These are phyloP conservation scores for Lerema accius DNA, from an alignment of 1,140 invertebrate species.

Conservation along the genomic window DNA sequence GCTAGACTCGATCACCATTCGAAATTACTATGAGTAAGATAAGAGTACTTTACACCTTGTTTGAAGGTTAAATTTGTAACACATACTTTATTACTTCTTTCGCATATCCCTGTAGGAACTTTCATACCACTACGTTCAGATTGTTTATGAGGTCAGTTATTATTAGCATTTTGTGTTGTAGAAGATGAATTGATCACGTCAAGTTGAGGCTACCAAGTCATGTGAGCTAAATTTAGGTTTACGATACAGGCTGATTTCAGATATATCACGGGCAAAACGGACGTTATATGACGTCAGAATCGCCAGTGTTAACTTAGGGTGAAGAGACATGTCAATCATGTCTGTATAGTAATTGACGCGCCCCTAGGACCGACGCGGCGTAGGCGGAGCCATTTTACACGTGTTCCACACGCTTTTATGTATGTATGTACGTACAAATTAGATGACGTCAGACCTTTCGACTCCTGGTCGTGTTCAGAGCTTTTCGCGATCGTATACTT, in stretches of 20 bases:
- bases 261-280: constrained; percentile 18
- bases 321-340: constrained; percentile 7
- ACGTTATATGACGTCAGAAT: constrained; percentile 5
- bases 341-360: constrained; percentile 21
- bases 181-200: no score
- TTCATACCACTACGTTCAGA: no score
- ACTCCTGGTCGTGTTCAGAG: constrained; percentile 4
- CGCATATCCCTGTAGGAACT: no score
- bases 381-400: background rate
- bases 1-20: no score
- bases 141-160: no score
- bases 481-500: constrained; percentile 11
- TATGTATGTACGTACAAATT: constrained; percentile 8
- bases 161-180: no score
- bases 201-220: background rate
- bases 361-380: background rate
- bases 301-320: constrained; percentile 10
- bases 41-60: no score
- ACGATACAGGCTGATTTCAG: background rate
- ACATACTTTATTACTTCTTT: no score
- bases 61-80: no score
- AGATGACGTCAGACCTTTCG: constrained; percentile 19
- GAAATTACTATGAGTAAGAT: no score
- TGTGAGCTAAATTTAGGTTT: constrained; percentile 15
- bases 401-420: background rate